Evolutionary conservation across 23 tunicate genomes (phyloP), one percentile per base, ranked within the genome.

Genomic region (Oikopleura dioica): DNA sequence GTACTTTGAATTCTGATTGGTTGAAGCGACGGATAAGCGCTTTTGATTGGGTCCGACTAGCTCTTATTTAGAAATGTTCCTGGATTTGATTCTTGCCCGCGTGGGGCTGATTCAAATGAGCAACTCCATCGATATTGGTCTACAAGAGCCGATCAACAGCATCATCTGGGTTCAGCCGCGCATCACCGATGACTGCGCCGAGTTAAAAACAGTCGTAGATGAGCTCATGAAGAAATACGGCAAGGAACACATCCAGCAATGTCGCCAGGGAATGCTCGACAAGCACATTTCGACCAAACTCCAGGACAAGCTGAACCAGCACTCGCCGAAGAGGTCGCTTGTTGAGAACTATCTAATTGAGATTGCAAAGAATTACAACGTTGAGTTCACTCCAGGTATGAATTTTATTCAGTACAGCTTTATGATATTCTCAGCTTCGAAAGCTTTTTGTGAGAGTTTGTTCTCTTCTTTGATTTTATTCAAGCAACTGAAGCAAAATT

Each of bases 21-120:
- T n/a, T n/a, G n/a, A n/a, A n/a, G n/a, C n/a, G n/a, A n/a, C n/a
- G n/a, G n/a, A n/a, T n/a, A n/a, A n/a, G n/a, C n/a, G n/a, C n/a
- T n/a, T n/a, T n/a, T n/a, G n/a, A n/a, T n/a, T n/a, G n/a, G n/a
- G n/a, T n/a, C n/a, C n/a, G n/a, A n/a, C n/a, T n/a, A n/a, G n/a
- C n/a, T n/a, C n/a, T n/a, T n/a, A n/a, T n/a, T n/a, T n/a, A n/a
- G 96, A 89, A 77, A 89, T 89, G 96, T 89, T 84, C 80, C 79
- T 83, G 36, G 96, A 89, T 69, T 38, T 89, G 0, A 59, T 89
- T 4, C 37, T 79, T 38, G 83, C 83, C 24, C 68, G 92, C 79
- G 77, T 81, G 59, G 84, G 84, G 1, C 38, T 81, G 55, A n/a
- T 76, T 35, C 9, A 76, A 4, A 24, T 36, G 4, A 16, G 68